Conservation (phyloP, 1,140 invertebrate species). For the Sminthurinus signatus region DNA sequence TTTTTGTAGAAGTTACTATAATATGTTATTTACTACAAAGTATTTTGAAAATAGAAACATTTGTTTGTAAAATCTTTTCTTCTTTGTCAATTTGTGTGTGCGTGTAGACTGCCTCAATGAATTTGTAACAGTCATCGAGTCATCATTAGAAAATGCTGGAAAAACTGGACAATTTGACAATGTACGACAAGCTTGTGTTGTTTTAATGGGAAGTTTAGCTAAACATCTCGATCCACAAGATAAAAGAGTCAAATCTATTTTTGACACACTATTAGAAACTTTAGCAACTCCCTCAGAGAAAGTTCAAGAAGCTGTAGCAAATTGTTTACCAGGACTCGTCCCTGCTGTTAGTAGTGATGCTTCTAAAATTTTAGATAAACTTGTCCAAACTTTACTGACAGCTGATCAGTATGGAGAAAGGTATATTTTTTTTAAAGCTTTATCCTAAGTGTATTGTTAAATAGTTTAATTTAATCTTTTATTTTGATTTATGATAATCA, state of each 20-base stretch:
- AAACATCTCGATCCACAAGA: conserved; percentile 89
- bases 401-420: conserved; percentile 96
- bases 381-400: conserved; percentile 80
- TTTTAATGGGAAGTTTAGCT: conserved; percentile 93
- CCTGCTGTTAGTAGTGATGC: conserved; percentile 86
- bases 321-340: conserved; percentile 89
- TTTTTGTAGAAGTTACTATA: background rate
- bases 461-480: background rate
- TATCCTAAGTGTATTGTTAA: background rate
- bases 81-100: no score
- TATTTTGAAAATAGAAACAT: conserved; percentile 20
- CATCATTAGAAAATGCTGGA: conserved; percentile 82
- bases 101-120: conserved; percentile 54
- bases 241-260: conserved; percentile 81
- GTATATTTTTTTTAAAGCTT: no score
- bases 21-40: background rate
- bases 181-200: conserved; percentile 89
- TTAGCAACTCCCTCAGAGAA: conserved; percentile 93
- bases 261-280: conserved; percentile 80
- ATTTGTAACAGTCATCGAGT: conserved; percentile 80
- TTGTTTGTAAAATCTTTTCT: no score
- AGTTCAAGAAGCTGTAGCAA: conserved; percentile 96
- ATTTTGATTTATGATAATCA: background rate
- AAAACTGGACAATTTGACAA: conserved; percentile 86
- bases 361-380: conserved; percentile 74